A percentile compares a stretch with the other conserved stretches of the same genome.
phyloP scores from a whole-genome alignment of 2,113 vertebrate genomes.

The Miniopterus natalensis region DNA sequence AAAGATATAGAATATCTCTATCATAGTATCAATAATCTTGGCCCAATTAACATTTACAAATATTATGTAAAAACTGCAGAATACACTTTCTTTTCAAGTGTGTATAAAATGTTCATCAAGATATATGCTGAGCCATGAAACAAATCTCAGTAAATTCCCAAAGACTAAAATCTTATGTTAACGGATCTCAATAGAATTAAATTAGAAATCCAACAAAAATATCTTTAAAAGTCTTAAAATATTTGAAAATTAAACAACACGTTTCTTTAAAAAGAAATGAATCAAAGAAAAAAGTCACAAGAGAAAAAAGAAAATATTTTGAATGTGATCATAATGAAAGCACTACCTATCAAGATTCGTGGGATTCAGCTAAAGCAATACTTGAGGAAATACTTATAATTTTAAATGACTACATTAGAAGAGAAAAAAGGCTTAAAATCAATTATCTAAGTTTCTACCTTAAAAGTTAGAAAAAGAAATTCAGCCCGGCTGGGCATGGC shows the following conservation, averaged over 20 bases:
- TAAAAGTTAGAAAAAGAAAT: background rate
- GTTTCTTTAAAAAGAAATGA: background rate
- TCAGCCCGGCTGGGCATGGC: no score
- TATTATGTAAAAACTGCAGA: background rate
- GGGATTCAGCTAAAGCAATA: background rate
- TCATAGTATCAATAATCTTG: background rate
- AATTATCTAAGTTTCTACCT: conserved; percentile 22
- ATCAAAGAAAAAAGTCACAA: background rate
- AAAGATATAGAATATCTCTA: background rate
- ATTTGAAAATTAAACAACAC: background rate
- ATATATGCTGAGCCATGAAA: background rate
- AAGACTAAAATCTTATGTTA: background rate
- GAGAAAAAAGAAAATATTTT: conserved; percentile 34
- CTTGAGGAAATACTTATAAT: background rate
- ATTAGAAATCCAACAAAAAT: conserved; percentile 14
- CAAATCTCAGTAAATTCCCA: background rate
- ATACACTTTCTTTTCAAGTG: background rate
- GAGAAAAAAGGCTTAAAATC: background rate
- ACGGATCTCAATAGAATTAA: conserved; percentile 35
- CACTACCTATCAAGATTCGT: background rate
- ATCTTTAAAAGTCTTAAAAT: conserved; percentile 21
- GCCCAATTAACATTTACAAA: background rate
- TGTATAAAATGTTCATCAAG: background rate
- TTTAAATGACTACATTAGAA: conserved; percentile 3
- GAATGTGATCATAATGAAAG: background rate